A percentile compares a stretch with the other conserved stretches of the same genome.
These are phyloP conservation scores for Thysanoteuthis rhombus DNA, from an alignment of 2,888 invertebrate genomes.

Conservation along the genomic window DNA sequence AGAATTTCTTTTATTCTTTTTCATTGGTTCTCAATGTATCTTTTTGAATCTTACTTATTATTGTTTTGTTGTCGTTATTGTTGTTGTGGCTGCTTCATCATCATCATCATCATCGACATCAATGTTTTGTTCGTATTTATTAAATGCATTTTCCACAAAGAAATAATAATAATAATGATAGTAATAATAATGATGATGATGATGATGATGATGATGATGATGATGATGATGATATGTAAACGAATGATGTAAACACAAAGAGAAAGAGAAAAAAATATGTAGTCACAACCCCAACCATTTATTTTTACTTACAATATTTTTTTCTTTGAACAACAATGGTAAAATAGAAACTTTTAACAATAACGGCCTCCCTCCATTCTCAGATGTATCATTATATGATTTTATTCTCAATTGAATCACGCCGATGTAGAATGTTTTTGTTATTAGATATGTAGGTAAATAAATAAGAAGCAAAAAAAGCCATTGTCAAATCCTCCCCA, in stretches of 20 bases:
- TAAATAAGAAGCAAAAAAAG: no score
- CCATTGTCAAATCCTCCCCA: constrained; percentile 12
- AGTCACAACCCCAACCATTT: neutral
- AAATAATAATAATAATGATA: neutral
- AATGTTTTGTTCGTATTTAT: no score
- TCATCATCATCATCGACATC: no score
- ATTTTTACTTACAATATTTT: neutral
- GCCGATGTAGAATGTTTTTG: neutral
- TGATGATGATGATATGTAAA: neutral
- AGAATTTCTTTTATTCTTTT: no score
- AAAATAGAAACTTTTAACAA: neutral
- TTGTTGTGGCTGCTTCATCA: no score
- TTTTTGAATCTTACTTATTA: no score
- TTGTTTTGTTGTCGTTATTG: no score
- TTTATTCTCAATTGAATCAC: neutral
- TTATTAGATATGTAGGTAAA: neutral
- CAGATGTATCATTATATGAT: neutral
- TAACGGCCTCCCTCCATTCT: neutral
- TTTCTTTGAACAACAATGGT: neutral
- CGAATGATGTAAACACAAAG: neutral
- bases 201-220: neutral
- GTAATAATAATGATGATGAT: neutral
- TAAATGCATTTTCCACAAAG: no score
- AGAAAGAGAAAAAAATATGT: neutral
- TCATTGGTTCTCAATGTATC: no score